Percentiles rank a stretch among this genome's conserved stretches.
phyloP scores from a whole-genome alignment of 2,888 invertebrate genomes.

The Pollenia griseotomentosa region DNA sequence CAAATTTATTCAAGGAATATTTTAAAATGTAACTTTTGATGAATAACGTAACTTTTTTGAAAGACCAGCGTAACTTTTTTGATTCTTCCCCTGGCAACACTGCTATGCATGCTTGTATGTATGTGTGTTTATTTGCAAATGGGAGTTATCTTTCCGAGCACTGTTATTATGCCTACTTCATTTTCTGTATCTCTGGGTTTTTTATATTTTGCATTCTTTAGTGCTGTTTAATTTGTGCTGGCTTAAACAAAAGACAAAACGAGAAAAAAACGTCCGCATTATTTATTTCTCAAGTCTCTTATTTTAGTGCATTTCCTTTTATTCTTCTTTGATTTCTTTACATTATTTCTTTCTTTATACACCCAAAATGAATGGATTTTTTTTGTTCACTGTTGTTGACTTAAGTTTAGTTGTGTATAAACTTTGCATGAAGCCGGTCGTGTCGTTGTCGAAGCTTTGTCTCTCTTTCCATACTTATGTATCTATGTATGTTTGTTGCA shows the following conservation, averaged over 20 bases:
- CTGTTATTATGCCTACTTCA: not conserved
- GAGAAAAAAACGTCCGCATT: constrained; percentile 36
- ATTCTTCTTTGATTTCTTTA: constrained; percentile 44
- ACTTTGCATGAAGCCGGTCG: constrained; percentile 69
- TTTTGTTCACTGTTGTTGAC: constrained; percentile 23
- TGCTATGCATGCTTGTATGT: no score
- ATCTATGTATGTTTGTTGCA: not conserved
- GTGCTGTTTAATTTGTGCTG: constrained; percentile 16
- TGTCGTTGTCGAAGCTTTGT: constrained; percentile 32
- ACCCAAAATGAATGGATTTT: constrained; percentile 23
- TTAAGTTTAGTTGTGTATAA: constrained; percentile 65
- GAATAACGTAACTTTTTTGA: no score
- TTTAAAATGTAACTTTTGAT: no score
- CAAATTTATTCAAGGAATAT: no score
- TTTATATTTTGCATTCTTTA: constrained; percentile 17
- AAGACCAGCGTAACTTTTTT: no score
- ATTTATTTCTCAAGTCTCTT: constrained; percentile 41
- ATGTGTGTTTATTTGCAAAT: no score
- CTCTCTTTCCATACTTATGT: not conserved
- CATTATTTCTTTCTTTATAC: constrained; percentile 38
- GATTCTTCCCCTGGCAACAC: no score
- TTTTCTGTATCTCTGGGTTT: constrained; percentile 1
- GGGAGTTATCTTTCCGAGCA: not conserved
- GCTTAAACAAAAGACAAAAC: constrained; percentile 43
- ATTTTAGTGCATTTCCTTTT: constrained; percentile 51